phyloP scores from a whole-genome alignment of 1,140 invertebrate species.

The Platyura marginata region DNA sequence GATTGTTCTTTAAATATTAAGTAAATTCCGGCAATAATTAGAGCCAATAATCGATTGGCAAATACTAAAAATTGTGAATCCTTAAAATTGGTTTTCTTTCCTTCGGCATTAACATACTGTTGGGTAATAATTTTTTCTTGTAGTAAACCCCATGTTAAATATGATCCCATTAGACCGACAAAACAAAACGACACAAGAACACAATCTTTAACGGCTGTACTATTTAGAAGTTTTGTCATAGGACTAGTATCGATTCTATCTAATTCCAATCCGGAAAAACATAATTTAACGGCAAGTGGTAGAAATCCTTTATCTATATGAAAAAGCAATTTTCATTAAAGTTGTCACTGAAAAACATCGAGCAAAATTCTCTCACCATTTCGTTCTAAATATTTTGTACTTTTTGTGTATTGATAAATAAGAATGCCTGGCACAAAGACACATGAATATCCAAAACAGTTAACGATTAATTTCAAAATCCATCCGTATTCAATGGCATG shows the following conservation, averaged over 20 bases:
- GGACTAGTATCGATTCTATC: constrained; percentile 8
- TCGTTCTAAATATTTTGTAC: constrained; percentile 64
- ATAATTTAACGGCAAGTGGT: constrained; percentile 34
- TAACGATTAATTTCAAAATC: constrained; percentile 56
- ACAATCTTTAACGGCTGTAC: constrained; percentile 1
- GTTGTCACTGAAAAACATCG: background rate
- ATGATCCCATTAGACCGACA: constrained; percentile 71
- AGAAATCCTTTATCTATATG: constrained; percentile 30
- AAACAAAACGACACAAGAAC: constrained; percentile 49
- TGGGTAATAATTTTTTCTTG: constrained; percentile 89
- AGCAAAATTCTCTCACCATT: constrained; percentile 33
- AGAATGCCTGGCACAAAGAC: constrained; percentile 73
- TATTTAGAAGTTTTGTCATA: constrained; percentile 1
- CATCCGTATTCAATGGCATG: constrained; percentile 39
- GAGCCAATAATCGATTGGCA: constrained; percentile 76
- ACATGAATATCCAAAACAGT: constrained; percentile 76
- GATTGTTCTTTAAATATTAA: constrained; percentile 21
- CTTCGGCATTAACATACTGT: constrained; percentile 42
- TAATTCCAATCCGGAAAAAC: constrained; percentile 38
- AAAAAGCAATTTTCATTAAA: background rate
- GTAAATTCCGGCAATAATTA: constrained; percentile 47
- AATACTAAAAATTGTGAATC: constrained; percentile 95
- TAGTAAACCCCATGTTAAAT: constrained; percentile 84
- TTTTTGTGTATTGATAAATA: constrained; percentile 65
- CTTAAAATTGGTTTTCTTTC: constrained; percentile 49